Evolutionary conservation across 2,797 vertebrate genomes (phyloP).

Genomic region (Parotocinclus haroldoi): DNA sequence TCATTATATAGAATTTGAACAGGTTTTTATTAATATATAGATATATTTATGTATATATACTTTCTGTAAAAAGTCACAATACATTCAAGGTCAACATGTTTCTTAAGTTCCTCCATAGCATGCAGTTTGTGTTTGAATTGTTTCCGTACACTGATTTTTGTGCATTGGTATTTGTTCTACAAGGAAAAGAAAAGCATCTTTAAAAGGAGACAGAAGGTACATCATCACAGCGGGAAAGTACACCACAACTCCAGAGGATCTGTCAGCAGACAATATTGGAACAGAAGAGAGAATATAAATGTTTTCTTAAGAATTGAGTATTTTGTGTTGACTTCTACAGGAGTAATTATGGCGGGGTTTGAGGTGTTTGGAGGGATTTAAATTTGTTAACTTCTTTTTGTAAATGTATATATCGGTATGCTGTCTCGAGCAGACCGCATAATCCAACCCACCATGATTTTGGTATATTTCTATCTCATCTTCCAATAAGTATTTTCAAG

Average conservation of each 20-base stretch:
- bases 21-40: conserved; percentile 83
- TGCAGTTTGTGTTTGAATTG: conserved; percentile 76
- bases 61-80: conserved; percentile 83
- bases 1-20: conserved; percentile 68
- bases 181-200: conserved; percentile 54
- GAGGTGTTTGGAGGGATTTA: no score
- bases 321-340: no score
- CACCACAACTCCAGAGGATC: conserved; percentile 48
- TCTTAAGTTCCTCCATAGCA: conserved; percentile 74
- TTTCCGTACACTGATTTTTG: conserved; percentile 59
- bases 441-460: background rate
- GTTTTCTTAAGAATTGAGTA: background rate
- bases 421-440: background rate
- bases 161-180: conserved; percentile 61
- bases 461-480: background rate
- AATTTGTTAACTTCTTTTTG: background rate
- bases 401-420: no score
- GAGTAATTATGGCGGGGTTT: no score
- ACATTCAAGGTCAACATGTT: conserved; percentile 78
- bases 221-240: conserved; percentile 58
- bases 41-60: conserved; percentile 78
- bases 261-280: conserved; percentile 26
- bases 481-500: background rate
- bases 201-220: conserved; percentile 62
- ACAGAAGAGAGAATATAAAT: conserved; percentile 23